Evolutionary conservation across 2,797 vertebrate species (phyloP).

Genomic region (Gambelia wislizenii): DNA sequence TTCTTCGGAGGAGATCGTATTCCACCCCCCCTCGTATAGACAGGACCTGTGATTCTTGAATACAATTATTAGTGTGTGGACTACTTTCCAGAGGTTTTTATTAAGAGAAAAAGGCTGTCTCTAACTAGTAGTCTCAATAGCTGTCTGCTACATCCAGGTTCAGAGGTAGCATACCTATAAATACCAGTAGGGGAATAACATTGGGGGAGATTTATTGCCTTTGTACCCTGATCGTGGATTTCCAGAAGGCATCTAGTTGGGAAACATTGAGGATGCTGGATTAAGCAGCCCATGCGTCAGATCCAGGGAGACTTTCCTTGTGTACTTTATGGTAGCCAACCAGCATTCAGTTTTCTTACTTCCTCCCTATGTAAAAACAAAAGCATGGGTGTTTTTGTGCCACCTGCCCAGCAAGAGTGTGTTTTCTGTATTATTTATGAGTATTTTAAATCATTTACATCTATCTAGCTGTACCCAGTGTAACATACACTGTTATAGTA

Average conservation of each 20-base stretch:
- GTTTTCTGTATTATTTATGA: not conserved
- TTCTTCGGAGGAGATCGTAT: too few species aligned
- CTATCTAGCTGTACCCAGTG: too few species aligned
- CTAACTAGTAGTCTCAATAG: not conserved
- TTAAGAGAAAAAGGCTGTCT: not conserved
- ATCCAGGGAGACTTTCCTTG: not conserved
- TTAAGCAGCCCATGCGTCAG: not conserved
- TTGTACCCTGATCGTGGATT: not conserved
- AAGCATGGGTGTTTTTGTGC: not conserved
- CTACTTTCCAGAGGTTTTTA: not conserved
- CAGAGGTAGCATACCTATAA: not conserved
- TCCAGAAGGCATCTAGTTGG: not conserved
- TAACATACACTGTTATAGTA: too few species aligned
- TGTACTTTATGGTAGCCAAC: not conserved
- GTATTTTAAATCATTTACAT: not conserved
- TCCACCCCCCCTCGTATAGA: too few species aligned
- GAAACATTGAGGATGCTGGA: not conserved
- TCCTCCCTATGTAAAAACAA: not conserved
- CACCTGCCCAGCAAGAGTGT: not conserved
- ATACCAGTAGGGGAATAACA: not conserved
- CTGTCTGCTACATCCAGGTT: not conserved
- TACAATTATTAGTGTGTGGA: not conserved
- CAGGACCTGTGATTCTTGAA: rapidly evolving
- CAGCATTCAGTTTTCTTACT: not conserved
- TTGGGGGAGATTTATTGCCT: not conserved